These are phyloP conservation scores for Proterorhinus semilunaris DNA, from an alignment of 2,113 vertebrate species.

Conservation along the genomic window DNA sequence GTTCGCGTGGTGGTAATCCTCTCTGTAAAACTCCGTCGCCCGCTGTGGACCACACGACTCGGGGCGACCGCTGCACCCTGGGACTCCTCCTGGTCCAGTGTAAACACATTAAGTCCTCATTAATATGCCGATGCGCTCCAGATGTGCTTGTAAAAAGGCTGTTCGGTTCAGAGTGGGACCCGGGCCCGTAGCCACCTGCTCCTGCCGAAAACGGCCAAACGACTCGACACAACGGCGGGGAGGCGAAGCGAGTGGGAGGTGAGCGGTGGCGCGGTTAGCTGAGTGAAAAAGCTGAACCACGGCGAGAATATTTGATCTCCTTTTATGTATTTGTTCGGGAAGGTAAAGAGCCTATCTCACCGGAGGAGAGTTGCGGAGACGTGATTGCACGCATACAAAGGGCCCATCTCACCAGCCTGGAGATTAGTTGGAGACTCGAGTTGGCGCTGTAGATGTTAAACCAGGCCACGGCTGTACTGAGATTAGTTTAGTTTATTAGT, in stretches of 20 bases:
- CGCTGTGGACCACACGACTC: constrained; percentile 40
- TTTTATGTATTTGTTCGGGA: too few relatives aligned
- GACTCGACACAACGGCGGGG: constrained; percentile 58
- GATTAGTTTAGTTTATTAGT: too few relatives aligned
- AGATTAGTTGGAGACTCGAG: too few relatives aligned
- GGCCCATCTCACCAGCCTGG: too few relatives aligned
- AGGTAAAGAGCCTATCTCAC: too few relatives aligned
- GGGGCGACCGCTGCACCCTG: constrained; percentile 51
- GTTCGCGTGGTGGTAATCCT: neutral
- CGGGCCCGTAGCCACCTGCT: constrained; percentile 61
- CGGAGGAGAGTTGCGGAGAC: too few relatives aligned
- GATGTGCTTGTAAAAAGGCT: constrained; percentile 69
- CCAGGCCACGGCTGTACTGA: too few relatives aligned
- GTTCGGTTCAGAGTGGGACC: constrained; percentile 56
- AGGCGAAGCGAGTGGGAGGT: constrained; percentile 53
- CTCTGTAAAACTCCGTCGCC: constrained; percentile 13
- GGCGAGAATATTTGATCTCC: too few relatives aligned
- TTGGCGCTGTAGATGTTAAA: too few relatives aligned
- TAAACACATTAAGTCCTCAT: constrained; percentile 69
- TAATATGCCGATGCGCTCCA: constrained; percentile 72
- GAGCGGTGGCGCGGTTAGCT: neutral
- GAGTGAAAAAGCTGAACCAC: too few relatives aligned
- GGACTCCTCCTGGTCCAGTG: constrained; percentile 59
- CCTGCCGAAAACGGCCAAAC: constrained; percentile 45
- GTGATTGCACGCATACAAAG: too few relatives aligned